These are phyloP conservation scores for Nephrotoma appendiculata DNA, from an alignment of 2,888 invertebrate genomes.

Conservation along the genomic window DNA sequence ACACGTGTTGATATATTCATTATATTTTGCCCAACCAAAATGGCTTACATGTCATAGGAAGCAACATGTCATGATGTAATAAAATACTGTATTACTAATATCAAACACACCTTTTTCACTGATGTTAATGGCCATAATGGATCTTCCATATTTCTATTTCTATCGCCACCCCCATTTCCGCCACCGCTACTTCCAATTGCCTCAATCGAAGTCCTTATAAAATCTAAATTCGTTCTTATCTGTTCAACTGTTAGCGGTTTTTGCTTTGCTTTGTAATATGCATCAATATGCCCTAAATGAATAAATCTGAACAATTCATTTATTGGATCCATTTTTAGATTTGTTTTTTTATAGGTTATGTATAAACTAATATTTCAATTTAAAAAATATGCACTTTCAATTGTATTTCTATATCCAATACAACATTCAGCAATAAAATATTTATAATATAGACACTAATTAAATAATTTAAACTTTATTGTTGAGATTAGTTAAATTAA, in stretches of 20 bases:
- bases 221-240: neutral
- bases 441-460: neutral
- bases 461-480: neutral
- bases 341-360: neutral
- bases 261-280: neutral
- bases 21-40: neutral
- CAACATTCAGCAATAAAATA: neutral
- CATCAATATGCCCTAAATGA: neutral
- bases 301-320: neutral
- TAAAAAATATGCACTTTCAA: neutral
- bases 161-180: neutral
- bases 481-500: neutral
- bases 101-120: neutral
- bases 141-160: neutral
- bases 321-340: conserved; percentile 2
- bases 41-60: neutral
- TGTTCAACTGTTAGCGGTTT: neutral
- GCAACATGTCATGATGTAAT: neutral
- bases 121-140: conserved; percentile 2
- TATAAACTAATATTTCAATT: neutral
- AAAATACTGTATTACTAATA: neutral
- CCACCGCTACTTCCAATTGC: neutral
- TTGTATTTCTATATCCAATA: neutral
- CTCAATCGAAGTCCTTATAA: neutral
- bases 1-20: neutral